These are phyloP conservation scores for Parthenolecanium corni DNA, from an alignment of 2,888 invertebrate species.

Conservation along the genomic window DNA sequence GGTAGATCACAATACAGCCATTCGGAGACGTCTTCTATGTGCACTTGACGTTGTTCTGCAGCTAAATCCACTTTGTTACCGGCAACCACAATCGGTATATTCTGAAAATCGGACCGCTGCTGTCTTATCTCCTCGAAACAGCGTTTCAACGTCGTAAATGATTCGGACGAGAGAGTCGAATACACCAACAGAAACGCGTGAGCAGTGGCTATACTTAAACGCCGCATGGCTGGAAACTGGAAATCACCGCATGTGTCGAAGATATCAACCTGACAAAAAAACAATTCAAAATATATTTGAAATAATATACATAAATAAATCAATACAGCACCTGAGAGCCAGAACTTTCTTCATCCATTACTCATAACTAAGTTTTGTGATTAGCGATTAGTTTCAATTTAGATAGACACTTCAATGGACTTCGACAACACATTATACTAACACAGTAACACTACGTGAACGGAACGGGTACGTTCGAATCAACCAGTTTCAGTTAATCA, in stretches of 20 bases:
- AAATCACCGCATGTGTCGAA: constrained; percentile 74
- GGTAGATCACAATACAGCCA: constrained; percentile 69
- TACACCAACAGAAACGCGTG: constrained; percentile 81
- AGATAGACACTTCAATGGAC: no score
- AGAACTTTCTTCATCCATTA: no score
- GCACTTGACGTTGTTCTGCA: constrained; percentile 55
- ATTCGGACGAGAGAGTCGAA: constrained; percentile 60
- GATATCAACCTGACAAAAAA: constrained; percentile 51
- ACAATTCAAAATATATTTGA: no score
- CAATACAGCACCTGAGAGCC: no score
- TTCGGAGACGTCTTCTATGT: constrained; percentile 65
- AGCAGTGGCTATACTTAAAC: constrained; percentile 73
- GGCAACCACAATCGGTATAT: constrained; percentile 73
- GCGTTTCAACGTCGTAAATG: constrained; percentile 59
- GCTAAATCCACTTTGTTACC: constrained; percentile 76
- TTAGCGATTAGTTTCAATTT: no score
- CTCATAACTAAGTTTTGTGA: no score
- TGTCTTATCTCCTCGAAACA: constrained; percentile 73
- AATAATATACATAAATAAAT: no score
- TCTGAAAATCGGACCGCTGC: constrained; percentile 63
- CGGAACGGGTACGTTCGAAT: no score
- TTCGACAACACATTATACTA: no score
- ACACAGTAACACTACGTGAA: no score
- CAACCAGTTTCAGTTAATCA: no score
- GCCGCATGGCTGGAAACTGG: constrained; percentile 82